phyloP scores from a whole-genome alignment of 2,113 vertebrate genomes.

The Gobio gobio region DNA sequence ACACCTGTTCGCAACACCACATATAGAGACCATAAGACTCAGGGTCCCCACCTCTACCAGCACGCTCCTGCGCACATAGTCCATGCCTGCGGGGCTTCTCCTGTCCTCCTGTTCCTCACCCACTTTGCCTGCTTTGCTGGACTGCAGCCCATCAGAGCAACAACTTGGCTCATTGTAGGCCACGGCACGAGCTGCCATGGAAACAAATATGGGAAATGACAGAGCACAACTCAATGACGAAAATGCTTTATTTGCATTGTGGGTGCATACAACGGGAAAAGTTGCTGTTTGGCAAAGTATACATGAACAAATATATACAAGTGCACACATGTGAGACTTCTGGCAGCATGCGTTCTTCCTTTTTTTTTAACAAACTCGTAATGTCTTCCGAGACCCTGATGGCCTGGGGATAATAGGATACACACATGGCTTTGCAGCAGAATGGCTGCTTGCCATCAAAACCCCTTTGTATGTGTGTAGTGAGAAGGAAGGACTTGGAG shows the following conservation, averaged over 20 bases:
- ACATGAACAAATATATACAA: background rate
- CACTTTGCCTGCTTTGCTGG: slow-evolving; percentile 71
- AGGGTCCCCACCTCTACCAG: slow-evolving; percentile 81
- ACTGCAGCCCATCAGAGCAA: slow-evolving; percentile 78
- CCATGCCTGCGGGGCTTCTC: slow-evolving; percentile 74
- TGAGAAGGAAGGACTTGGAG: slow-evolving; percentile 76
- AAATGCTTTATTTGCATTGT: slow-evolving; percentile 17
- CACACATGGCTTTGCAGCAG: slow-evolving; percentile 54
- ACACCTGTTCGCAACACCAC: background rate
- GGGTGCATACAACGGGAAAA: background rate
- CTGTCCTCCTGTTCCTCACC: slow-evolving; percentile 75
- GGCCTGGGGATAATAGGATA: slow-evolving; percentile 27
- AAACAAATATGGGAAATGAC: slow-evolving; percentile 37
- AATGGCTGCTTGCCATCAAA: slow-evolving; percentile 58
- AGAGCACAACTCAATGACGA: background rate
- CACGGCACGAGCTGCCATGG: slow-evolving; percentile 82
- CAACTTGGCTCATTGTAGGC: slow-evolving; percentile 83
- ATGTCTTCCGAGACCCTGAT: slow-evolving; percentile 35
- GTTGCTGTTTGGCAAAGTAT: background rate
- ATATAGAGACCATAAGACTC: slow-evolving; percentile 54
- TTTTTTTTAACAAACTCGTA: background rate
- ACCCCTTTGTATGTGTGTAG: slow-evolving; percentile 76
- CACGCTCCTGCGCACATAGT: slow-evolving; percentile 83
- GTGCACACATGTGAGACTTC: slow-evolving; percentile 19
- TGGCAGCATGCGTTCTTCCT: background rate